Percentiles rank a stretch among this genome's conserved stretches.
Conservation (phyloP, 2,797 vertebrate genomes). For the Myotis planiceps region DNA sequence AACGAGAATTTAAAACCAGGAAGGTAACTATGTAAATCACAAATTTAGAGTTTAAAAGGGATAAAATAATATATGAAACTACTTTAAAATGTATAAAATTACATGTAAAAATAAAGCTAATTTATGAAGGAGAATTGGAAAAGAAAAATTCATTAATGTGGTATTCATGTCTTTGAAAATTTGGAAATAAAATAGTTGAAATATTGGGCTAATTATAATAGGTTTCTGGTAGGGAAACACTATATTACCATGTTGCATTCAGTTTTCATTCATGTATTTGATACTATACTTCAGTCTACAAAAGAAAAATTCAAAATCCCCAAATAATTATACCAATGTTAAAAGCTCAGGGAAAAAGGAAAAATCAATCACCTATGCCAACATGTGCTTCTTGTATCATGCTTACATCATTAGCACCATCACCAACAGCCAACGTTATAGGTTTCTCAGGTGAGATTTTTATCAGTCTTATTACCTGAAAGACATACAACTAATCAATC, state of each 20-base stretch:
- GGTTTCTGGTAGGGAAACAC: neutral
- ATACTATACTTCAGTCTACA: neutral
- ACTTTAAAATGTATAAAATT: neutral
- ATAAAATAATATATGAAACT: neutral
- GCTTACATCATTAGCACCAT: slow-evolving; percentile 98
- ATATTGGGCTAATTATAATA: neutral
- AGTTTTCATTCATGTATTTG: neutral
- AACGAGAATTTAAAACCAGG: neutral
- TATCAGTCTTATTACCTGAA: slow-evolving; percentile 95
- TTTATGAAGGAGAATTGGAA: neutral
- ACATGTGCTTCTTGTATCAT: slow-evolving; percentile 99
- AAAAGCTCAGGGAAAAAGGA: neutral
- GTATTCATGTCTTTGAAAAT: slow-evolving; percentile 33
- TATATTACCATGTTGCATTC: neutral
- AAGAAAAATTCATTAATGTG: neutral
- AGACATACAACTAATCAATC: slow-evolving; percentile 35
- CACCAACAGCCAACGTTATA: slow-evolving; percentile 96
- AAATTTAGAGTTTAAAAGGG: slow-evolving; percentile 32
- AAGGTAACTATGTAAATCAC: neutral
- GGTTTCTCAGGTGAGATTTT: slow-evolving; percentile 98
- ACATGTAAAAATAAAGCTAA: slow-evolving; percentile 8
- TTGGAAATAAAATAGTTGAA: slow-evolving; percentile 41
- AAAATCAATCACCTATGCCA: slow-evolving; percentile 92
- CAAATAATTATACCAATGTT: slow-evolving; percentile 6
- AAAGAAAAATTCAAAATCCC: slow-evolving; percentile 39